Conservation (phyloP, 2,888 invertebrate species). For the Polietes domitor region DNA sequence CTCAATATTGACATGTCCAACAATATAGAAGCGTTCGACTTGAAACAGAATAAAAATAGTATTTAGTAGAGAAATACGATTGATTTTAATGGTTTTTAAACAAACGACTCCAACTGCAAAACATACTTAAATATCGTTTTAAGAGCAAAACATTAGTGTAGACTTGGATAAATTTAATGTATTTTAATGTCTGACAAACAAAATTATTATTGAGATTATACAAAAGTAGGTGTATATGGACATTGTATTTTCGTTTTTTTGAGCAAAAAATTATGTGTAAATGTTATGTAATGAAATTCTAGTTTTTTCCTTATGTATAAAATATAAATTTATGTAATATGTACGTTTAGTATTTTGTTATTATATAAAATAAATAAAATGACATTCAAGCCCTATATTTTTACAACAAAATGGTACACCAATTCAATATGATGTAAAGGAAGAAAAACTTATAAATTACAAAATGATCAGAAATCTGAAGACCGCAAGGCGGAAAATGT, state of each 20-base stretch:
- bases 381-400: not conserved
- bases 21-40: conserved; percentile 74
- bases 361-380: conserved; percentile 3
- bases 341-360: not conserved
- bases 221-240: not conserved
- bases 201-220: not conserved
- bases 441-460: not conserved
- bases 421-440: not conserved
- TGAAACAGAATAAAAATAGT: conserved; percentile 67
- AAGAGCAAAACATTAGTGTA: not conserved
- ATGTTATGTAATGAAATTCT: not conserved
- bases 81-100: conserved; percentile 44
- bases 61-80: conserved; percentile 60
- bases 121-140: not conserved
- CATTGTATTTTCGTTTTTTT: not conserved
- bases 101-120: conserved; percentile 15
- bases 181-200: not conserved
- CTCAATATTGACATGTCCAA: conserved; percentile 71
- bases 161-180: not conserved
- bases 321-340: not conserved
- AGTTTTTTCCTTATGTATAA: not conserved
- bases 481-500: no score
- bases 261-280: not conserved
- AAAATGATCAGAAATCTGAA: no score
- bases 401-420: no score